phyloP scores from a whole-genome alignment of 2,113 vertebrate genomes.

The Henicopernis longicauda region DNA sequence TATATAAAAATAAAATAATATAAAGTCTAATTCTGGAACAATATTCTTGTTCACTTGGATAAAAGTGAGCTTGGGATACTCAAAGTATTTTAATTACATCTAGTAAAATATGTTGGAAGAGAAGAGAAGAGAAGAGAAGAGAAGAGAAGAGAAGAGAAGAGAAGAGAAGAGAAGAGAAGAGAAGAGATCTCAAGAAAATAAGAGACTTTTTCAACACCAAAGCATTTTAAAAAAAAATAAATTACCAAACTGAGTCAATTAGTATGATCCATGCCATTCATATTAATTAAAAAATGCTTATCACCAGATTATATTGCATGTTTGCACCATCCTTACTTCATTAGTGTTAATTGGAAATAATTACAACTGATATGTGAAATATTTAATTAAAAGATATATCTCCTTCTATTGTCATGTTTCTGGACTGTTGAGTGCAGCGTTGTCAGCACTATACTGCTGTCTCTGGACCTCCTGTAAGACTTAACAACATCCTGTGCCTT shows the following conservation, averaged over 20 bases:
- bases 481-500: background rate
- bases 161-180: no score
- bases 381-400: constrained; percentile 51
- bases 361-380: constrained; percentile 13
- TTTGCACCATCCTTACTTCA: constrained; percentile 30
- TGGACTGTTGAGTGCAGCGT: background rate
- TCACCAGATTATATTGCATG: constrained; percentile 33
- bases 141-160: background rate
- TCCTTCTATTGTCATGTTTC: background rate
- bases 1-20: background rate
- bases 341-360: constrained; percentile 46
- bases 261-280: background rate
- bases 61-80: background rate
- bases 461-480: background rate
- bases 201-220: background rate
- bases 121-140: background rate
- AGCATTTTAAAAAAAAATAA: background rate
- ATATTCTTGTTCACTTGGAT: no score
- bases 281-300: constrained; percentile 48
- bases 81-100: background rate
- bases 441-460: background rate
- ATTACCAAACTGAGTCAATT: background rate
- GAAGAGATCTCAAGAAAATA: background rate
- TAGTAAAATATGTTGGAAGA: background rate
- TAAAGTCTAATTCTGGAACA: background rate